These are phyloP conservation scores for Sympetrum striolatum DNA, from an alignment of 2,888 invertebrate genomes.

Conservation along the genomic window DNA sequence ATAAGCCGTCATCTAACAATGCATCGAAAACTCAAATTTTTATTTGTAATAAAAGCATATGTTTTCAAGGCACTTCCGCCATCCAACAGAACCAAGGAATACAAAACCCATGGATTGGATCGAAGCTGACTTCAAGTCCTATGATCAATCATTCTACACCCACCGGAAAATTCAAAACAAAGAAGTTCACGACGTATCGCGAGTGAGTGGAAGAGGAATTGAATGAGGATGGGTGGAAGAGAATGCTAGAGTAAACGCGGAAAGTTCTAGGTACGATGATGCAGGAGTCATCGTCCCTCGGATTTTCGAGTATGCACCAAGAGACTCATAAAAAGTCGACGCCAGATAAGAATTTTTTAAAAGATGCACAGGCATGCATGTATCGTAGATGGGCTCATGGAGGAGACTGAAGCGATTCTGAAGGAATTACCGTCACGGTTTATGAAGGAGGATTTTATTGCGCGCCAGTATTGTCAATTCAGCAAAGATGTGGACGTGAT, in stretches of 20 bases:
- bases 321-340: not conserved
- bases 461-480: not conserved
- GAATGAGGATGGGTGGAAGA: not conserved
- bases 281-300: not conserved
- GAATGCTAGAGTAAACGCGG: not conserved
- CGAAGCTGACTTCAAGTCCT: not conserved
- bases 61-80: too few species aligned
- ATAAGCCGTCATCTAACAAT: too few species aligned
- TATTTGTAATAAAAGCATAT: too few species aligned
- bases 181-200: not conserved
- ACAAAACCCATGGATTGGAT: not conserved
- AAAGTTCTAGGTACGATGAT: not conserved
- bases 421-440: not conserved
- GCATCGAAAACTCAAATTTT: too few species aligned
- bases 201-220: not conserved
- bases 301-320: not conserved
- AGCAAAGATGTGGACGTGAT: not conserved
- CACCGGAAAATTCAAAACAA: not conserved
- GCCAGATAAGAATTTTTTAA: not conserved
- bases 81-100: not conserved
- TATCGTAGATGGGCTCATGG: not conserved
- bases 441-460: not conserved
- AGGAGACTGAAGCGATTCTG: not conserved
- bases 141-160: not conserved
- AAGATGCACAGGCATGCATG: not conserved